Evolutionary conservation across 2,113 vertebrate genomes (phyloP).

Genomic region (Marcusenius ussheri): DNA sequence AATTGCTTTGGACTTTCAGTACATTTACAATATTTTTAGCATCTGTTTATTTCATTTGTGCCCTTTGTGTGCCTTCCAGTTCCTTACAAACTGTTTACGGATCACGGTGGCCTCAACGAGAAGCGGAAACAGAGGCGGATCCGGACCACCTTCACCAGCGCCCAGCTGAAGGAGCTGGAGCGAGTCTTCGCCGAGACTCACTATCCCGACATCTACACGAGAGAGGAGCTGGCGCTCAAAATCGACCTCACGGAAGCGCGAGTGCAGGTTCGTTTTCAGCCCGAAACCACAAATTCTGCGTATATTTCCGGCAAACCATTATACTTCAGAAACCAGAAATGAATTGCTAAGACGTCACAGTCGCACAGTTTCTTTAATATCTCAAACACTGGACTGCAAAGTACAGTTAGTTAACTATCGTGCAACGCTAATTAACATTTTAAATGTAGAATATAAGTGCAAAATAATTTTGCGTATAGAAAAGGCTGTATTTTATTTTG

Average conservation of each 20-base stretch:
- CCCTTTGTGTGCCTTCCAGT: slow-evolving; percentile 56
- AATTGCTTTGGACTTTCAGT: background rate
- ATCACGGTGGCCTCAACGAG: slow-evolving; percentile 95
- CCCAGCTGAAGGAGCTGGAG: slow-evolving; percentile 77
- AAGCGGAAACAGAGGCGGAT: slow-evolving; percentile 76
- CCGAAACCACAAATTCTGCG: background rate
- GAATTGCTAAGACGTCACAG: background rate
- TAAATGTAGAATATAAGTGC: background rate
- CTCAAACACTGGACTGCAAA: background rate
- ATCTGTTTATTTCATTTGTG: background rate
- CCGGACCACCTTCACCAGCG: slow-evolving; percentile 75
- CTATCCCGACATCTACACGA: slow-evolving; percentile 76
- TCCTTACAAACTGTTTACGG: slow-evolving; percentile 97
- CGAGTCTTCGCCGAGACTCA: slow-evolving; percentile 76
- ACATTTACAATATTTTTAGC: background rate
- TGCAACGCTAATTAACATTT: background rate
- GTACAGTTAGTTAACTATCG: background rate
- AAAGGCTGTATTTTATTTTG: background rate
- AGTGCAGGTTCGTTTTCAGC: slow-evolving; percentile 65
- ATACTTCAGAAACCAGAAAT: background rate
- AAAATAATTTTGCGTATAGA: background rate
- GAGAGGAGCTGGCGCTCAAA: slow-evolving; percentile 75
- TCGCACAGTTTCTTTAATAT: background rate
- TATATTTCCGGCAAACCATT: background rate
- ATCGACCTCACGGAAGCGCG: slow-evolving; percentile 76